phyloP scores from a whole-genome alignment of 1,140 invertebrate genomes.

The Lordiphosa collinella region DNA sequence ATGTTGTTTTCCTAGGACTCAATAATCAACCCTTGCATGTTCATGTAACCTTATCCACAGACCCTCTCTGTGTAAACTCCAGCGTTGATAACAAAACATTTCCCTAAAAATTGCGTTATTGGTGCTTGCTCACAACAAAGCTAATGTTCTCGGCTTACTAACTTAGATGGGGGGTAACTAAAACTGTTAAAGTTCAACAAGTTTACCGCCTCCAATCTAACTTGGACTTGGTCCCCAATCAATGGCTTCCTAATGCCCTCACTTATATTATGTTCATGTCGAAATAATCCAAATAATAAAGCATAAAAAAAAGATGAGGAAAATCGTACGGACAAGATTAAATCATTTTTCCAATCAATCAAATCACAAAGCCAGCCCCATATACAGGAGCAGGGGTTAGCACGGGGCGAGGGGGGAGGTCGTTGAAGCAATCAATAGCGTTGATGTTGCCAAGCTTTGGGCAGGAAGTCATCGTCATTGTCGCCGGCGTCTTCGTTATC shows the following conservation, averaged over 20 bases:
- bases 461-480: slow-evolving; percentile 36
- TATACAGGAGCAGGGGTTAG: slow-evolving; percentile 7
- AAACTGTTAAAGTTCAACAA: too few relatives aligned
- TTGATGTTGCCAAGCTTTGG: slow-evolving; percentile 37
- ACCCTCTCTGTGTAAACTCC: too few relatives aligned
- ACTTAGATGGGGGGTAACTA: too few relatives aligned
- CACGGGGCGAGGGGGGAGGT: background rate
- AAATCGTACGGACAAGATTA: slow-evolving; percentile 42
- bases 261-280: slow-evolving; percentile 9
- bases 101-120: too few relatives aligned
- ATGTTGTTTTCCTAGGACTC: too few relatives aligned
- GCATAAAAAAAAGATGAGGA: background rate
- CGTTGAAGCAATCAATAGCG: slow-evolving; percentile 58
- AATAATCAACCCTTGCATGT: too few relatives aligned
- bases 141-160: too few relatives aligned
- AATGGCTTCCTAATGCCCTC: slow-evolving; percentile 5
- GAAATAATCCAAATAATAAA: slow-evolving; percentile 11
- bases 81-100: too few relatives aligned
- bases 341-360: slow-evolving; percentile 78
- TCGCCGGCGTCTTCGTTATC: slow-evolving; percentile 20
- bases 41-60: too few relatives aligned
- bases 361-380: slow-evolving; percentile 41
- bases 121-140: too few relatives aligned
- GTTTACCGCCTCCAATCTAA: too few relatives aligned
- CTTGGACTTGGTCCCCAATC: background rate